These are phyloP conservation scores for Dromiciops gliroides DNA, from an alignment of 2,113 vertebrate species.

Conservation along the genomic window DNA sequence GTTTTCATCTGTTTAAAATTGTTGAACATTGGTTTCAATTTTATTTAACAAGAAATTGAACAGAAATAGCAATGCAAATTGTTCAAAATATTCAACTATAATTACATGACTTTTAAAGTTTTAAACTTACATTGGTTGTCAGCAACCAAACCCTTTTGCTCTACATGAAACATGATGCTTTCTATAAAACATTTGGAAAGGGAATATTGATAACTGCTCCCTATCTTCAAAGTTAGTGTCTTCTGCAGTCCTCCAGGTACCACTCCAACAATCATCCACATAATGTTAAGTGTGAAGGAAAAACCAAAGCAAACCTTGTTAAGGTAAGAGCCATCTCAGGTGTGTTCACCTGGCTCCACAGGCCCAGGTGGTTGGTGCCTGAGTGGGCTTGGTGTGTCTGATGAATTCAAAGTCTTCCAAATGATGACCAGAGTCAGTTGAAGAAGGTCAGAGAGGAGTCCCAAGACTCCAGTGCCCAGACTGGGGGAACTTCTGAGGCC, in stretches of 20 bases:
- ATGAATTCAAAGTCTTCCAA: neutral
- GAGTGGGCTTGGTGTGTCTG: neutral
- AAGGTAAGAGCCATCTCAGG: neutral
- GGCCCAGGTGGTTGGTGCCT: neutral
- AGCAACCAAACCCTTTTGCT: too few relatives aligned
- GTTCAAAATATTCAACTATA: neutral
- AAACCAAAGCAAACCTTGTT: neutral
- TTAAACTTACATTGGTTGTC: neutral
- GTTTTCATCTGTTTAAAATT: neutral
- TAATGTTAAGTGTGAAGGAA: neutral
- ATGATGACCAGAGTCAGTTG: neutral
- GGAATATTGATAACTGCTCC: neutral
- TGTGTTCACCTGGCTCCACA: neutral
- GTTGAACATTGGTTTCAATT: neutral
- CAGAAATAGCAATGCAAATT: neutral
- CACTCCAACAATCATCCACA: neutral
- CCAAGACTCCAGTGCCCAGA: neutral
- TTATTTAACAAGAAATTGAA: neutral
- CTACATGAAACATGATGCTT: neutral
- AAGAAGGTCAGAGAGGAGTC: neutral
- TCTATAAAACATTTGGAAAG: neutral
- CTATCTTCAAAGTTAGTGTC: neutral
- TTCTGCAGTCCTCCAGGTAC: neutral
- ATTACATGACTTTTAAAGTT: neutral
- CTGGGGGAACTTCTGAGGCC: neutral